Conservation (phyloP, 2,113 vertebrate species). For the Geococcyx californianus region DNA sequence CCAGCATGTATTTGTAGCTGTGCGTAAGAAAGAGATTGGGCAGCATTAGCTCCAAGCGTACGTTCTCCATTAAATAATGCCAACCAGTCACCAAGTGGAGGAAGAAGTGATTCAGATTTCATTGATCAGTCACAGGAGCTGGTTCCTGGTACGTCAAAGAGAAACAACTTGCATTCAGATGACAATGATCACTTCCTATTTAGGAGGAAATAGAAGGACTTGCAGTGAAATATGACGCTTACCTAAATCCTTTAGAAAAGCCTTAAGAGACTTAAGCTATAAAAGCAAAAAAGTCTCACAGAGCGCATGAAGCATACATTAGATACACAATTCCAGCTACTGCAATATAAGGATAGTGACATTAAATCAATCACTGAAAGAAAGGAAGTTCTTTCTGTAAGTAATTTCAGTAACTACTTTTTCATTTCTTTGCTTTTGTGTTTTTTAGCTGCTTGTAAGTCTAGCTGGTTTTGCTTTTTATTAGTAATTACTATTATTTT, state of each 20-base stretch:
- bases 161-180: neutral
- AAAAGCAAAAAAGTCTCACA: neutral
- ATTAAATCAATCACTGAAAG: neutral
- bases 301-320: neutral
- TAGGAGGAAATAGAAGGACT: neutral
- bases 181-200: neutral
- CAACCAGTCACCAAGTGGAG: neutral
- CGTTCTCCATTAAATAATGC: neutral
- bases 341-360: neutral
- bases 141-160: neutral
- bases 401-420: neutral
- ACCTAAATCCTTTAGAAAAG: neutral
- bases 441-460: neutral
- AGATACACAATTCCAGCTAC: neutral
- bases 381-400: neutral
- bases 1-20: accelerated
- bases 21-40: neutral
- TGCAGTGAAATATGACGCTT: neutral
- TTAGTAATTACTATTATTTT: neutral
- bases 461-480: neutral
- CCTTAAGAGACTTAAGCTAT: neutral
- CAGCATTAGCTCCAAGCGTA: neutral
- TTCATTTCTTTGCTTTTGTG: neutral
- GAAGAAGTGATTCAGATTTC: neutral
- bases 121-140: neutral